Percentiles rank a stretch among this genome's conserved stretches.
Evolutionary conservation across 2,113 vertebrate genomes (phyloP).

Genomic region (Myiagra hebetior): DNA sequence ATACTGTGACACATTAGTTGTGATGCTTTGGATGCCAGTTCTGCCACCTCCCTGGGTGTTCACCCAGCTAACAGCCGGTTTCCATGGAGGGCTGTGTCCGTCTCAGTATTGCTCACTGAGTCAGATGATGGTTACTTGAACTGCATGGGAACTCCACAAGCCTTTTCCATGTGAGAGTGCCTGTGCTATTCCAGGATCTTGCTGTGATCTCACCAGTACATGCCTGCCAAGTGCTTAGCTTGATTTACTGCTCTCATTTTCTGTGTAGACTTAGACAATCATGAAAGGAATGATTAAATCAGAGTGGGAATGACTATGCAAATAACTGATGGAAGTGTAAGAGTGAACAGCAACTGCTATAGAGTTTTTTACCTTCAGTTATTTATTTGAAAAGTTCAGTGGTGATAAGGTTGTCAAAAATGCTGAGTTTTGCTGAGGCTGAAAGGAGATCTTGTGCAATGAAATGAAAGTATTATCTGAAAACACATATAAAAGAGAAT

Average conservation of each 20-base stretch:
- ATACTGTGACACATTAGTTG: not conserved
- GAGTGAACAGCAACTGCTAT: not conserved
- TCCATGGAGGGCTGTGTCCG: not conserved
- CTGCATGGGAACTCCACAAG: not conserved
- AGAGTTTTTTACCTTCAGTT: not conserved
- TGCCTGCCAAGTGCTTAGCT: constrained; percentile 15
- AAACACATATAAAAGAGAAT: not conserved
- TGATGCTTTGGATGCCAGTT: not conserved
- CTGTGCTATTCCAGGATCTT: constrained; percentile 10
- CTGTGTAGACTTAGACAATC: not conserved
- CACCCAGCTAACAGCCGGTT: not conserved
- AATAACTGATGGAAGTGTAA: not conserved
- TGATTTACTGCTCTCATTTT: constrained; percentile 37
- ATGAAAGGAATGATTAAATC: constrained; percentile 9
- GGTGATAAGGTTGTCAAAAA: not conserved
- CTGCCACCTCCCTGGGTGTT: not conserved
- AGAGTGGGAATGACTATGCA: constrained; percentile 6
- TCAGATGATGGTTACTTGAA: constrained; percentile 29
- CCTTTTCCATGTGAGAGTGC: not conserved
- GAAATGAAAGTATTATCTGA: not conserved
- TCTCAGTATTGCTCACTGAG: not conserved
- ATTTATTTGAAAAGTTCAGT: not conserved
- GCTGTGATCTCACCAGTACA: not conserved
- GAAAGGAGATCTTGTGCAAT: not conserved
- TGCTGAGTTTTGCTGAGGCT: not conserved